Conservation (phyloP, 2,113 vertebrate species). For the Falco punctatus region DNA sequence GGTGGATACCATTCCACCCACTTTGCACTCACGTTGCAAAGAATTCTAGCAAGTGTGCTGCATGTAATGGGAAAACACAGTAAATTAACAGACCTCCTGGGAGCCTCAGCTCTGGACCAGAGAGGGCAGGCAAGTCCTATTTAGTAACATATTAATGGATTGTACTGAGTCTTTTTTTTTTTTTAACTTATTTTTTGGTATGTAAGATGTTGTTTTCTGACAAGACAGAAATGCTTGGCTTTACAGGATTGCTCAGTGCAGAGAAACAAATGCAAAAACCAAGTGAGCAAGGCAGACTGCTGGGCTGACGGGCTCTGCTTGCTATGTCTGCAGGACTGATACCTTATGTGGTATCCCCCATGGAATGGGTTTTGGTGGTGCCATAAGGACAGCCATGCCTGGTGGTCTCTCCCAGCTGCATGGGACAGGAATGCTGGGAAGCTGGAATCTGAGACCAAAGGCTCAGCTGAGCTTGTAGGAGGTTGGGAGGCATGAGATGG, state of each 20-base stretch:
- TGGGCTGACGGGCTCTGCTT: background rate
- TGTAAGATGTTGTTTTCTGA: background rate
- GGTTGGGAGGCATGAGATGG: background rate
- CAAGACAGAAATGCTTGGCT: background rate
- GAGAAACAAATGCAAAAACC: background rate
- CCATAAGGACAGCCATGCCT: background rate
- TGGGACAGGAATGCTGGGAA: background rate
- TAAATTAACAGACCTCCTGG: background rate
- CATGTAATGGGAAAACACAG: background rate
- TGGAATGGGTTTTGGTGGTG: background rate
- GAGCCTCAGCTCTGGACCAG: background rate
- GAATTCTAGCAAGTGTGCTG: background rate
- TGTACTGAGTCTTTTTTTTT: background rate
- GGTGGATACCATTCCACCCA: fast-evolving
- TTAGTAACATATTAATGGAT: background rate
- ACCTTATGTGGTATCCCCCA: background rate
- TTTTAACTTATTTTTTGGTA: background rate
- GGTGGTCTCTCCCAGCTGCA: background rate
- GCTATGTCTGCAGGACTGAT: background rate
- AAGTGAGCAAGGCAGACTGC: background rate
- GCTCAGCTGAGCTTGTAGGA: background rate
- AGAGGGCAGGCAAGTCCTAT: background rate
- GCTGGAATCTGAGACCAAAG: background rate
- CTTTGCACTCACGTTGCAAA: background rate
- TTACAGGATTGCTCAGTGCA: background rate